phyloP scores from a whole-genome alignment of 2,888 invertebrate species.

The Chloroclysta siterata region DNA sequence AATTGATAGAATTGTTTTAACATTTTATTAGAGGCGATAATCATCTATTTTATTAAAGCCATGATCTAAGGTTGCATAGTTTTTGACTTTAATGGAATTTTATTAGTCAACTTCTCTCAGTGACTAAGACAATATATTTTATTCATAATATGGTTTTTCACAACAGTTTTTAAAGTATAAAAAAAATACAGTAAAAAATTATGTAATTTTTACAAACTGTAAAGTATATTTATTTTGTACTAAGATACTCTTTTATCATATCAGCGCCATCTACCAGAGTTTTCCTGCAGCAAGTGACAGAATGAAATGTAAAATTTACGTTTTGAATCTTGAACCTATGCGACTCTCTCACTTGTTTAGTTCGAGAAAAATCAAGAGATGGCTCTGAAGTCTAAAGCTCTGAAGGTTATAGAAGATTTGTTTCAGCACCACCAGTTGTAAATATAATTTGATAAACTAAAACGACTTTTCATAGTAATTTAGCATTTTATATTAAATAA shows the following conservation, averaged over 20 bases:
- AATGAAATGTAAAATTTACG: neutral
- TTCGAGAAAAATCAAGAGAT: constrained; percentile 16
- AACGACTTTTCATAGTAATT: neutral
- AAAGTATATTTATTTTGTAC: no score
- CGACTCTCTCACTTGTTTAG: neutral
- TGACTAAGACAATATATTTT: no score
- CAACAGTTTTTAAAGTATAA: no score
- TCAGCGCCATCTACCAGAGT: constrained; percentile 28
- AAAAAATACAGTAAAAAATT: no score
- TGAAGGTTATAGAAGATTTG: no score
- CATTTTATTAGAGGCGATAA: constrained; percentile 12
- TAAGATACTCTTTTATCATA: neutral
- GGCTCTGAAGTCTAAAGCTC: constrained; percentile 12
- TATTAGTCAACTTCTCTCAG: no score
- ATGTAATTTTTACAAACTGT: no score
- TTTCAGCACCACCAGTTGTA: no score
- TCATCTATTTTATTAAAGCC: constrained; percentile 11
- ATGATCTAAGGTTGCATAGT: constrained; percentile 16
- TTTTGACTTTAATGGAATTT: neutral
- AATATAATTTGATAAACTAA: neutral
- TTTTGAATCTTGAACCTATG: neutral
- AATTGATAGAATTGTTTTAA: constrained; percentile 31
- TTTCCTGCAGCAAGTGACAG: constrained; percentile 3
- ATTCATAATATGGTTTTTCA: no score
- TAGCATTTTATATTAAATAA: neutral